These are phyloP conservation scores for Malurus elegans DNA, from an alignment of 2,113 vertebrate species.

Conservation along the genomic window DNA sequence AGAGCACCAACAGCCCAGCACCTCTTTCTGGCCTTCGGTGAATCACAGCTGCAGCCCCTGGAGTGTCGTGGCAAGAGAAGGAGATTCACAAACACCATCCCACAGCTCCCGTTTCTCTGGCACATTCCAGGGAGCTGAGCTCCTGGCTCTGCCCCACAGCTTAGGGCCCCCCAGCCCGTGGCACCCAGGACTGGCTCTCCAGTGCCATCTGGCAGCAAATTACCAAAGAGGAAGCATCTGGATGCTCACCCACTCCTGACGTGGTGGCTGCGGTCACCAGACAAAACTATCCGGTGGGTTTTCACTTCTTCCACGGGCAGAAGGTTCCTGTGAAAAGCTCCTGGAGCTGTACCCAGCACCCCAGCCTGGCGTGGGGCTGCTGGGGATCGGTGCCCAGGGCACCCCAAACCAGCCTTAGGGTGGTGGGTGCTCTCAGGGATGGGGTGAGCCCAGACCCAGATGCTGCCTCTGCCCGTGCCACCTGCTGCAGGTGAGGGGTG, in stretches of 20 bases:
- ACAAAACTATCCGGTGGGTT: neutral
- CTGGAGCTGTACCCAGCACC: neutral
- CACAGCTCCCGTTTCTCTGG: neutral
- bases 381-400: neutral
- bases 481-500: neutral
- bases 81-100: neutral
- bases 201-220: neutral
- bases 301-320: neutral
- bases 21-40: neutral
- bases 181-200: fast-evolving
- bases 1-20: neutral
- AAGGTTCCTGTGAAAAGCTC: neutral
- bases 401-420: neutral
- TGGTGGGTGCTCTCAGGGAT: neutral
- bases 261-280: neutral
- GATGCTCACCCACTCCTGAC: neutral
- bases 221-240: neutral
- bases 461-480: neutral
- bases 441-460: neutral
- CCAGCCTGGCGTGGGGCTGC: neutral
- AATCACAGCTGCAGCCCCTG: neutral
- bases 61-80: fast-evolving
- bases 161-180: neutral
- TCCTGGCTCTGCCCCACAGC: neutral
- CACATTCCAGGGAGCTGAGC: neutral